Conservation (phyloP, 2,113 vertebrate species). For the Podarcis muralis region DNA sequence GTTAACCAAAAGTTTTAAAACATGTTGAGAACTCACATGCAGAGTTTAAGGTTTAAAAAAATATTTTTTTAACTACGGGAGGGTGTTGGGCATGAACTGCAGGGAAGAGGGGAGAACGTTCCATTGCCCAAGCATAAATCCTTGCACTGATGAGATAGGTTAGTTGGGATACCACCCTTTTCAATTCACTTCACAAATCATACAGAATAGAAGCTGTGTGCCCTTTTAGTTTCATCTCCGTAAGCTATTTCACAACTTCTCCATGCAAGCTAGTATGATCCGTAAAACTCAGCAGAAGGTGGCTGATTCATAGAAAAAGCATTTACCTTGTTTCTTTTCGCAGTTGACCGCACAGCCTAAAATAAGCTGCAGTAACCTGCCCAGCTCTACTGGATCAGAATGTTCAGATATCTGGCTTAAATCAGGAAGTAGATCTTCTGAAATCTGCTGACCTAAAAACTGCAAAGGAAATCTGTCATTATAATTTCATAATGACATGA, state of each 20-base stretch:
- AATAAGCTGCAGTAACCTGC: slow-evolving; percentile 93
- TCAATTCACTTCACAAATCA: not conserved
- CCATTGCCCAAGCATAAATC: too few species aligned
- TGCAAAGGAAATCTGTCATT: slow-evolving; percentile 43
- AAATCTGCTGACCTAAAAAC: slow-evolving; percentile 90
- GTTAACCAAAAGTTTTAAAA: not conserved
- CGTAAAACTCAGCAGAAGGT: not conserved
- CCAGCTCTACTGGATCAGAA: slow-evolving; percentile 84
- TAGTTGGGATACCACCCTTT: too few species aligned
- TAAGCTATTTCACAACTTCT: not conserved
- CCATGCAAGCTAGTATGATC: not conserved
- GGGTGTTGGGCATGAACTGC: too few species aligned
- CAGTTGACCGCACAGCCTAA: slow-evolving; percentile 96
- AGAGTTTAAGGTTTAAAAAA: not conserved
- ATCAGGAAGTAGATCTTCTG: slow-evolving; percentile 89
- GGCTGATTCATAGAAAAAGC: not conserved
- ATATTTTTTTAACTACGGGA: not conserved
- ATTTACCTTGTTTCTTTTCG: slow-evolving; percentile 93
- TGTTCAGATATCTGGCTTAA: slow-evolving; percentile 86
- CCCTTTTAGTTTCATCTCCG: not conserved
- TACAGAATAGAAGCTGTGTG: not conserved
- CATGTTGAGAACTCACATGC: not conserved
- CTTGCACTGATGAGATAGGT: too few species aligned
- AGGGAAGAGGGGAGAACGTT: too few species aligned
- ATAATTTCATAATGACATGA: not conserved